These are phyloP conservation scores for Porites lutea DNA, from an alignment of 64 coral and sea anemone genomes.

Conservation along the genomic window DNA sequence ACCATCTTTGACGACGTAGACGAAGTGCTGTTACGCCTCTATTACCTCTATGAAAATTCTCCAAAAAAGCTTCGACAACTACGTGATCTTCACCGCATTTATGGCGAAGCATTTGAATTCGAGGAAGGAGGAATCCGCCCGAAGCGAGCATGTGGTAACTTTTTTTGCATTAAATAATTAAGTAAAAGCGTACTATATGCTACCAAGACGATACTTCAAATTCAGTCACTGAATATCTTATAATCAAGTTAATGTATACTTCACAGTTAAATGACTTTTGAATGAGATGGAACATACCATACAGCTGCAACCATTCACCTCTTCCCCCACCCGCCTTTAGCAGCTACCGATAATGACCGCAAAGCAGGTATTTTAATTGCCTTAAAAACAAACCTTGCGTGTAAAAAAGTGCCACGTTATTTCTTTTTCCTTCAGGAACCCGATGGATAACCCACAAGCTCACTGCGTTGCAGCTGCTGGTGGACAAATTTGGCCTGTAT, in stretches of 20 bases:
- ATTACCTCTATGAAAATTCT: constrained; percentile 81
- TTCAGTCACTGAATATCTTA: no score
- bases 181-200: no score
- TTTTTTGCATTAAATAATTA: background rate
- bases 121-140: constrained; percentile 70
- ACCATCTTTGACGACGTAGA: constrained; percentile 86
- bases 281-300: background rate
- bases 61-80: constrained; percentile 85
- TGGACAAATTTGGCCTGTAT: constrained; percentile 57
- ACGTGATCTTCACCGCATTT: constrained; percentile 66
- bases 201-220: background rate
- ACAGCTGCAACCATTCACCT: no score
- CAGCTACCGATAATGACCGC: no score
- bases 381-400: background rate
- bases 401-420: no score
- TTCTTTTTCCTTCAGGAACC: no score
- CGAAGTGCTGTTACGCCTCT: constrained; percentile 70
- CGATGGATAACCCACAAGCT: constrained; percentile 16
- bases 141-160: background rate
- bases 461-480: constrained; percentile 53
- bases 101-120: constrained; percentile 76
- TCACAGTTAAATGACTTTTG: no score
- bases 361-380: background rate
- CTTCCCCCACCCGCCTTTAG: no score
- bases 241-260: no score